phyloP scores from a whole-genome alignment of 2,113 vertebrate species.

The Morone saxatilis region DNA sequence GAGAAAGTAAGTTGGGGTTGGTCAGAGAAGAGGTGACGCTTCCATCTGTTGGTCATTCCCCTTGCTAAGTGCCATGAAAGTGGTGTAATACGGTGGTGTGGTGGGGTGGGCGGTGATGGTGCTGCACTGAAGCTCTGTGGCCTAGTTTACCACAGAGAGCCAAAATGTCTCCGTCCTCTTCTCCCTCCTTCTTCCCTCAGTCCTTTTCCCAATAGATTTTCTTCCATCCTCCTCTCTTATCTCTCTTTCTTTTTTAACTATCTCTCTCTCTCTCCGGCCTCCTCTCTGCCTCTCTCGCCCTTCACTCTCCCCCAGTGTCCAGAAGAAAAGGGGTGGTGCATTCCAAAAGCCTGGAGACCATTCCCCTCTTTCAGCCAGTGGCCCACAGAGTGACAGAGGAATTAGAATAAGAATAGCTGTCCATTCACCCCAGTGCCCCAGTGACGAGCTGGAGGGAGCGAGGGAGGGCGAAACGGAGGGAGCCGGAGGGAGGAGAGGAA shows the following conservation, averaged over 20 bases:
- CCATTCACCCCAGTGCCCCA: conserved; percentile 83
- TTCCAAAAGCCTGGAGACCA: conserved; percentile 87
- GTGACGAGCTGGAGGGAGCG: conserved; percentile 68
- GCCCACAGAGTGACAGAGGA: conserved; percentile 82
- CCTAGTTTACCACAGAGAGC: conserved; percentile 27
- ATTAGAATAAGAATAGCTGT: conserved; percentile 88
- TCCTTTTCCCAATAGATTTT: neutral
- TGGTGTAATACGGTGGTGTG: neutral
- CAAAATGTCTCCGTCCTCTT: conserved; percentile 4
- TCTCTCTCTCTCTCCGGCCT: conserved; percentile 16
- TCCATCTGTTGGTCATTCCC: neutral
- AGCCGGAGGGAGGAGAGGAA: conserved; percentile 50
- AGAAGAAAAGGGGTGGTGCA: conserved; percentile 82
- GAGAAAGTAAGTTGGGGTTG: no score
- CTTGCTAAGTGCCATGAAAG: neutral
- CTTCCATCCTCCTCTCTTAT: conserved; percentile 13
- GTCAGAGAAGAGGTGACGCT: neutral
- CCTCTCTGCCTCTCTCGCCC: conserved; percentile 42
- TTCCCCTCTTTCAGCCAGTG: conserved; percentile 83
- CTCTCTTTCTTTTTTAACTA: conserved; percentile 19
- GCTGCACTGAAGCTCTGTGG: conserved; percentile 14
- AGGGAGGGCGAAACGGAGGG: conserved; percentile 42
- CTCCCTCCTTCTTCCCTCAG: conserved; percentile 22
- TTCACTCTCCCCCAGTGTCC: conserved; percentile 64
- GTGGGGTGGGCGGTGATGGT: neutral